Evolutionary conservation across 2,113 vertebrate species (phyloP), one percentile per base, ranked within the genome.

Genomic region (Grammomys surdaster): DNA sequence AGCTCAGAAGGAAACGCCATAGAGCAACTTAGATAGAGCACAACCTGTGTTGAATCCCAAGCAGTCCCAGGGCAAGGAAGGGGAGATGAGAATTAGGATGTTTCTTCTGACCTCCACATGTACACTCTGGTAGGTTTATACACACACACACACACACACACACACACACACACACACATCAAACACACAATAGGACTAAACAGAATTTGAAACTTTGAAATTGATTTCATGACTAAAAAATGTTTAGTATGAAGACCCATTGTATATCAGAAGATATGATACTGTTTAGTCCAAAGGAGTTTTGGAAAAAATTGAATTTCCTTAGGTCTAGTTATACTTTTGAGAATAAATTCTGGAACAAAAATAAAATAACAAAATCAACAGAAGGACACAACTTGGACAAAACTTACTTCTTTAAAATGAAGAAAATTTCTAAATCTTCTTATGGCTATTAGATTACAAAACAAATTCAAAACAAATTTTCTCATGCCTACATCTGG

Each of bases 381-480:
- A 31, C 16, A 82, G 6, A 82, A 40, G 54, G 56, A 40, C 33
- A 54, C 19, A 13, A 22, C n/a, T 58, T 8, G 70, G 78, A 51
- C 63, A 13, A 97, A 96, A 90, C 36, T 24, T 87, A 12, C 72
- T 90, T 95, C 19, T 76, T 51, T 92, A 67, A 89, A 88, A 85
- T 88, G 28, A 81, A 78, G 77, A 87, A 75, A 67, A 81, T 12
- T 6, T 89, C 48, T 78, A 77, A 91, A 86, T 88, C 1, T 75
- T 87, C 88, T 72, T 82, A 26, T 90, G 6, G 3, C 22, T 90
- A 51, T 90, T 97, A 80, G 26, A 90, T 85, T 85, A 96, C 51
- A 90, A 92, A n/a, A n/a, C n/a, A n/a, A n/a, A n/a, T n/a, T n/a
- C n/a, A n/a, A n/a, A n/a, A 85, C 40, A 40, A 22, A 84, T 63